These are phyloP conservation scores for Dryomyza anilis DNA, from an alignment of 2,888 invertebrate species.

Conservation along the genomic window DNA sequence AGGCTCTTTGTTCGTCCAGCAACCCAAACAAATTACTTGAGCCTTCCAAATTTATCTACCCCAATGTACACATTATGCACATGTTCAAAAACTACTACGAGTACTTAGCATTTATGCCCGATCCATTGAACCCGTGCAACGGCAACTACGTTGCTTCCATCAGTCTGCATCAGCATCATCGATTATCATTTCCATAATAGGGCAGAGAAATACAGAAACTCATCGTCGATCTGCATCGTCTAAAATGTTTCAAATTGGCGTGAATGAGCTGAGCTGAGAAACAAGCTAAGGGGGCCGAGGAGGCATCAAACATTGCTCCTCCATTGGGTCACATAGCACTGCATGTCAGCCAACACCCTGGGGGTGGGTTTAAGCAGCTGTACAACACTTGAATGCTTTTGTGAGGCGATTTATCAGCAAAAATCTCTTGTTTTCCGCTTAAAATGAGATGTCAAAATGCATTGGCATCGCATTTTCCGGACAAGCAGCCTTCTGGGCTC, in stretches of 20 bases:
- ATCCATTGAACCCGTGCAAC: too few relatives aligned
- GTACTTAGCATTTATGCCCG: too few relatives aligned
- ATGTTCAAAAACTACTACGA: too few relatives aligned
- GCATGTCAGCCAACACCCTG: not conserved
- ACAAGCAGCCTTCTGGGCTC: too few relatives aligned
- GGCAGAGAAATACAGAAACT: not conserved
- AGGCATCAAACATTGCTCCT: too few relatives aligned
- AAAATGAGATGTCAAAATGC: conserved; percentile 60
- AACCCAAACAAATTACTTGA: too few relatives aligned
- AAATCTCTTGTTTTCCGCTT: conserved; percentile 60
- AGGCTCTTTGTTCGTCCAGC: too few relatives aligned
- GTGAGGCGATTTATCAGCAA: conserved; percentile 30
- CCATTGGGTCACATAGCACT: too few relatives aligned
- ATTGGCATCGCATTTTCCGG: conserved; percentile 46
- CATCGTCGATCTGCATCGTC: conserved; percentile 43
- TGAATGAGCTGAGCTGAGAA: conserved; percentile 41
- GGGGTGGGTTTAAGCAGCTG: not conserved
- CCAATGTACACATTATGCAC: too few relatives aligned
- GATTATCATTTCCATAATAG: not conserved
- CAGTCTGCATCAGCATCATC: not conserved
- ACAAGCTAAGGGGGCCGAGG: not conserved
- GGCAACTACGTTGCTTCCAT: not conserved
- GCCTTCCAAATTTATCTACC: too few relatives aligned
- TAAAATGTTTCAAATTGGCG: conserved; percentile 55
- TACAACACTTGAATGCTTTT: conserved; percentile 18